Base-by-base conservation (phyloP, 2,113 vertebrate species). In the Solea solea region DNA sequence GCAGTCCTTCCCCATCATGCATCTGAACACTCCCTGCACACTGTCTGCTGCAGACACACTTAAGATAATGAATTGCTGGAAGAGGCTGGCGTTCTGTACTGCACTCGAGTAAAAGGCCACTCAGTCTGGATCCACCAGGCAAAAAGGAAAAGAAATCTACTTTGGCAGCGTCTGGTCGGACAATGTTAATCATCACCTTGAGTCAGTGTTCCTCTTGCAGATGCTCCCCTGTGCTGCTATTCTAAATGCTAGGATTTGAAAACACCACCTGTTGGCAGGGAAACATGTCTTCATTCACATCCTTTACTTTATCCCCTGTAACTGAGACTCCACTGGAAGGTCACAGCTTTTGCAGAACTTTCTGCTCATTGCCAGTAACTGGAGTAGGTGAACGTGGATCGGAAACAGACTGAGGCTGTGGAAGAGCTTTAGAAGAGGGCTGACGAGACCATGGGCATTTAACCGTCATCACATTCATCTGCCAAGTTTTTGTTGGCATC, bases 11-110 rank as follows among this genome's bases (percentile, higher is more conserved):
- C 21, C 78, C 73, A 60, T 68, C 63, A 41, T 78, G 78, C 74
- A 61, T 86, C 74, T 66, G 81, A 81, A 52, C 60, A 42, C 82
- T 62, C 49, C 40, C 64, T 6, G 51, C 83, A 78, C 70, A 41
- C 81, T 74, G 60, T 82, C 78, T 82, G 84, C 83, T 57, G 72
- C 86, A 88, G 78, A 88, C 88, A 86, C 86, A 90, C 89, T 93
- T 87, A 86, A 87, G 83, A 84, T 88, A 91, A 92, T 90, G 83
- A 91, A 90, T 90, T 74, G 87, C 86, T 80, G 75, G 72, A 84
- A 86, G 89, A 88, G 81, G 64, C 80, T 73, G 83, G 51, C 46
- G 62, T 79, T 90, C 82, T 88, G 84, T 82, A 81, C 73, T 74
- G 81, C 83, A 72, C 83, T 56, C 60, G 75, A 57, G 76, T 80